Evolutionary conservation across 2,797 vertebrate genomes (phyloP).

Genomic region (Syngnathus acus): DNA sequence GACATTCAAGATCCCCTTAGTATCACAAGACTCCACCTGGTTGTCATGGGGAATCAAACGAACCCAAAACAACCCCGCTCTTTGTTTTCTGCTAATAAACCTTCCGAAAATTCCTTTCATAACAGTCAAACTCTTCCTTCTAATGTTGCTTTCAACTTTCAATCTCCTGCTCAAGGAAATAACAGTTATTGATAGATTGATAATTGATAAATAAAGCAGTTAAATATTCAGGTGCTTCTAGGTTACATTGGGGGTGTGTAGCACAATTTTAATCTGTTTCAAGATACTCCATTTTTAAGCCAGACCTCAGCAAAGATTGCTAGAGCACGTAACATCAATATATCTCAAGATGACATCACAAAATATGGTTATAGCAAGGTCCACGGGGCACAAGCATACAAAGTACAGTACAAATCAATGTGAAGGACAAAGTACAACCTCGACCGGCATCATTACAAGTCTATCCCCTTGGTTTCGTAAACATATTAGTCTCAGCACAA

Average conservation of each 20-base stretch:
- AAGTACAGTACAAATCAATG: conserved; percentile 26
- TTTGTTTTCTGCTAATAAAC: neutral
- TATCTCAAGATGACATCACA: neutral
- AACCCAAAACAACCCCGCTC: neutral
- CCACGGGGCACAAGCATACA: neutral
- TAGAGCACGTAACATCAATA: neutral
- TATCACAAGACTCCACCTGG: conserved; percentile 2
- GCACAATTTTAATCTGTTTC: neutral
- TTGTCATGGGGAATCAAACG: neutral
- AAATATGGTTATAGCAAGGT: neutral
- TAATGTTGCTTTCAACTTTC: conserved; percentile 25
- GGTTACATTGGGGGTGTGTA: neutral
- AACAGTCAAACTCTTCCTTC: neutral
- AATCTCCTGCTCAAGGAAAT: conserved; percentile 30
- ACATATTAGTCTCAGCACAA: neutral
- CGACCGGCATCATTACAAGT: conserved; percentile 1
- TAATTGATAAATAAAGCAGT: neutral
- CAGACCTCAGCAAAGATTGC: neutral
- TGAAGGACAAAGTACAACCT: conserved; percentile 38
- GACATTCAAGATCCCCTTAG: conserved; percentile 18
- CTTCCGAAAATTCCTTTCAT: neutral
- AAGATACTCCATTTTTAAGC: neutral
- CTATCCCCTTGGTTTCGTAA: neutral
- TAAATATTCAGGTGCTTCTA: neutral
- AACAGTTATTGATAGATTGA: neutral